Conservation (phyloP, 2,888 invertebrate species). For the Hydropsyche betteni region DNA sequence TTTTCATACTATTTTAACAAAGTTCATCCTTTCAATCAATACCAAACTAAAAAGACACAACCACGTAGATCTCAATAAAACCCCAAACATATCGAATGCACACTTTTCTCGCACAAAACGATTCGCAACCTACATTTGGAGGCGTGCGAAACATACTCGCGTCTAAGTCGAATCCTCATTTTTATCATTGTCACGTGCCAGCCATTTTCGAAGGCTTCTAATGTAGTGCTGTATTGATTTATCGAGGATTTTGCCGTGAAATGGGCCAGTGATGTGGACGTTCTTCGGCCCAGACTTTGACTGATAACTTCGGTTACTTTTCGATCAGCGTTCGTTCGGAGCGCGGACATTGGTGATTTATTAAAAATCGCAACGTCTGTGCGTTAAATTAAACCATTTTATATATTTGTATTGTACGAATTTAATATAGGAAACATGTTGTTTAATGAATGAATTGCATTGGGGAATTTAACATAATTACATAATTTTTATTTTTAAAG, state of each 20-base stretch:
- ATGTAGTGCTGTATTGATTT: slow-evolving; percentile 13
- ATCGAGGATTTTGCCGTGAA: slow-evolving; percentile 2
- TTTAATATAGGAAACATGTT: too few species aligned
- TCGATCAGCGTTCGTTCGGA: not conserved
- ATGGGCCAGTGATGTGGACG: not conserved
- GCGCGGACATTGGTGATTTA: not conserved
- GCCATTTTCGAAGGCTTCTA: not conserved
- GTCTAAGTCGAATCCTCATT: not conserved
- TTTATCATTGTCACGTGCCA: slow-evolving; percentile 7
- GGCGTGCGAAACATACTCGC: not conserved
- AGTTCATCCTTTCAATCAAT: too few species aligned
- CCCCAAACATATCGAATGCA: too few species aligned
- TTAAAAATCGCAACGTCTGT: not conserved
- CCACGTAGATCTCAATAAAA: too few species aligned
- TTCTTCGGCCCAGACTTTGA: slow-evolving; percentile 10
- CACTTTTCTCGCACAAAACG: not conserved
- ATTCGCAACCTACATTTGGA: not conserved
- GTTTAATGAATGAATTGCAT: too few species aligned
- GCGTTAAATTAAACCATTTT: too few species aligned
- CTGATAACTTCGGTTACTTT: slow-evolving; percentile 28
- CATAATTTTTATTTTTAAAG: too few species aligned
- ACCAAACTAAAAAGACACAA: too few species aligned
- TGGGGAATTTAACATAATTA: too few species aligned
- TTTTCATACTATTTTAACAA: too few species aligned
- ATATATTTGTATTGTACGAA: too few species aligned